Conservation (phyloP, 1,140 invertebrate species). For the Drosophila bocqueti region DNA sequence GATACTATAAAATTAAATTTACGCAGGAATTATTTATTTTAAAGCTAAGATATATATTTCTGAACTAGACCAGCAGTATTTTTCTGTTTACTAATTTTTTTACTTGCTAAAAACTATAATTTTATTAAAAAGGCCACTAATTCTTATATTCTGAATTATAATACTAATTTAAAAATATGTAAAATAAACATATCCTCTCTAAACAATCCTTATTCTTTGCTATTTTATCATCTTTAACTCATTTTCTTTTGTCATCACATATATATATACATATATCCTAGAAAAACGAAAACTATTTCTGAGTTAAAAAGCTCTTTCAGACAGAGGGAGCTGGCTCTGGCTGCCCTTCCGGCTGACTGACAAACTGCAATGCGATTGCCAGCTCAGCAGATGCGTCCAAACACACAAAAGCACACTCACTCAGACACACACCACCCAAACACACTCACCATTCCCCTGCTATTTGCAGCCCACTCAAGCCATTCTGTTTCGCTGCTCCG, state of each 20-base stretch:
- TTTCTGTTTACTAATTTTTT: neutral
- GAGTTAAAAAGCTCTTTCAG: constrained; percentile 43
- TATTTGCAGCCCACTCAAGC: constrained; percentile 13
- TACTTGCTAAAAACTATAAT: neutral
- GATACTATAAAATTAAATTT: neutral
- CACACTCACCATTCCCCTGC: neutral
- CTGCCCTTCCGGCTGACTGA: constrained; percentile 47
- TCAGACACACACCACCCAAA: neutral
- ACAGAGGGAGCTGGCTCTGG: neutral
- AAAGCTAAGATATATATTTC: neutral
- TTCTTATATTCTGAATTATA: neutral
- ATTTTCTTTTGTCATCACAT: neutral
- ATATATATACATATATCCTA: neutral
- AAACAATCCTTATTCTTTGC: neutral
- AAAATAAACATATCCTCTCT: neutral
- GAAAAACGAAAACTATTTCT: constrained; percentile 33
- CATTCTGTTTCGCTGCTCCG: constrained; percentile 44
- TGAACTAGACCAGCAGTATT: neutral
- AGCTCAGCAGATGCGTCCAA: constrained; percentile 59
- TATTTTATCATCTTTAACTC: neutral
- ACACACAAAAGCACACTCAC: constrained; percentile 9
- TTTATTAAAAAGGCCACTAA: fast-evolving
- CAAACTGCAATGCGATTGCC: constrained; percentile 67
- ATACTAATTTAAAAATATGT: neutral
- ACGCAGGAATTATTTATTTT: neutral